Conservation (phyloP, 2,888 invertebrate genomes). For the Anoplius nigerrimus region DNA sequence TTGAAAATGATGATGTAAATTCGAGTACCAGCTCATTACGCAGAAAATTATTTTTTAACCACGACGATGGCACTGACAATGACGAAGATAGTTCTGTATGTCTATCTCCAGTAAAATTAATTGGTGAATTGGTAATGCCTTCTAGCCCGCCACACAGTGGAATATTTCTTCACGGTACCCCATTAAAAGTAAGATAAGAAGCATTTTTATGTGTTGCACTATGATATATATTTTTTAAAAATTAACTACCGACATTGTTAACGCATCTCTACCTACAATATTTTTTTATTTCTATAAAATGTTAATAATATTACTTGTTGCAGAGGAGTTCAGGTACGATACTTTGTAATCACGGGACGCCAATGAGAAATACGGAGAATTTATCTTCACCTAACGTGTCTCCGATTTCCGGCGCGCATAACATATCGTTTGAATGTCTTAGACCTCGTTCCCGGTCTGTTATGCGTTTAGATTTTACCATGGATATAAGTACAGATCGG, state of each 20-base stretch:
- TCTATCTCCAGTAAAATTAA: conserved; percentile 60
- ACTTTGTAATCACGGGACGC: conserved; percentile 59
- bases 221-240: too few species aligned
- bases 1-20: conserved; percentile 67
- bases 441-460: conserved; percentile 57
- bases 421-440: conserved; percentile 63
- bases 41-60: conserved; percentile 68
- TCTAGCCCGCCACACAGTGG: conserved; percentile 69
- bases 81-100: conserved; percentile 52
- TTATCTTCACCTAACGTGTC: conserved; percentile 67
- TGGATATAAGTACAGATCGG: conserved; percentile 57
- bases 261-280: too few species aligned
- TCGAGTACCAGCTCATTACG: conserved; percentile 68
- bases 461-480: conserved; percentile 62
- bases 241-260: neutral
- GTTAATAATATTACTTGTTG: conserved; percentile 15
- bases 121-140: conserved; percentile 44
- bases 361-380: conserved; percentile 46
- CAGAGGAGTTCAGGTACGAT: conserved; percentile 46
- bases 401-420: conserved; percentile 58
- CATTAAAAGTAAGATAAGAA: conserved; percentile 54
- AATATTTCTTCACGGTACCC: conserved; percentile 65
- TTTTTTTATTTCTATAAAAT: neutral
- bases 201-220: too few species aligned
- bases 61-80: conserved; percentile 60